Evolutionary conservation across 2,797 vertebrate species (phyloP), one percentile per base, ranked within the genome.

Genomic region (Psittacula derbiana): DNA sequence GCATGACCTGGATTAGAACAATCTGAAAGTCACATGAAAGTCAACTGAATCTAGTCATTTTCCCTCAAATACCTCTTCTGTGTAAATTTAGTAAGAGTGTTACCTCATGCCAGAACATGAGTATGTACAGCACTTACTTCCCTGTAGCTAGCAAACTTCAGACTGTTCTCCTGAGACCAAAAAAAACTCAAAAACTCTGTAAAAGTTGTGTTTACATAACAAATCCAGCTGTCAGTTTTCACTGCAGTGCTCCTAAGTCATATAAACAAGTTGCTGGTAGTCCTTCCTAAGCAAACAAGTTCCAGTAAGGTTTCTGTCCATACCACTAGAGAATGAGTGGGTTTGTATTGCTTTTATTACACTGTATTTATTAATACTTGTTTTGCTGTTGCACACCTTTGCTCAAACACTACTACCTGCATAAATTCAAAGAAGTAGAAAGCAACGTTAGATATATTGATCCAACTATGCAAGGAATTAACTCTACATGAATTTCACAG

Each of bases 21-120:
- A 47, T 80, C 80, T 81, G 80, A 92, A 94, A 91, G 73, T 28
- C 89, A 58, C 69, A 74, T 16, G 55, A 53, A 89, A 92, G 73
- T 80, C 71, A 92, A 94, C 44, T 55, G 19, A 92, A 88, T 88
- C 66, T 62, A 84, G 20, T 78, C 8, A 65, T 62, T 95, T 96
- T n/a, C 27, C 40, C 57, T 69, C 75, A 92, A 90, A 78, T 25
- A 36, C 44, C 57, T 76, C 16, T 69, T 75, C 75, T 28, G 60
- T 60, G 66, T 49, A 53, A 69, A 72, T 75, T 43, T 83, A 87
- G 27, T 60, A 50, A 64, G 5, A 83, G 17, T 12, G 18, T 62
- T 95, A 50, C 73, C 50, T 31, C 49, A 72, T 75, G 90, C 18
- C 61, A 67, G 40, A 92, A 95, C 49, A 49, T 50, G 76, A 66